phyloP scores from a whole-genome alignment of 2,797 vertebrate species.

The Tokudaia muenninki region DNA sequence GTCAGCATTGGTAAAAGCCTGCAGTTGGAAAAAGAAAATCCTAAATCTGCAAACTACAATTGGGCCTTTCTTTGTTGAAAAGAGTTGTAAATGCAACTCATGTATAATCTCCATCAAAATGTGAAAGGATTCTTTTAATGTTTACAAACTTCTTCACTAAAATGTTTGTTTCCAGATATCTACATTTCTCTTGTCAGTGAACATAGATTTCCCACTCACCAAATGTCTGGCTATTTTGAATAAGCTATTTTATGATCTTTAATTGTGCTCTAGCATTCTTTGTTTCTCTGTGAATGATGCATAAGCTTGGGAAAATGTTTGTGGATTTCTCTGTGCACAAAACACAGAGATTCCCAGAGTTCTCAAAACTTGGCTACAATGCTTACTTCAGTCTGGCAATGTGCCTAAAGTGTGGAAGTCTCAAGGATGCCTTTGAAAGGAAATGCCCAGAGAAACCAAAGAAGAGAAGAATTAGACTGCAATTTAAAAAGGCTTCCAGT shows the following conservation, averaged over 20 bases:
- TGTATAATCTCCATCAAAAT: background rate
- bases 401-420: background rate
- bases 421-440: slow-evolving; percentile 67
- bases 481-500: slow-evolving; percentile 55
- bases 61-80: slow-evolving; percentile 23
- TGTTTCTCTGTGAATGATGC: slow-evolving; percentile 66
- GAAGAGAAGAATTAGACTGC: slow-evolving; percentile 28
- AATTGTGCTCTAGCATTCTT: slow-evolving; percentile 49
- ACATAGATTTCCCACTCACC: slow-evolving; percentile 37
- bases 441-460: slow-evolving; percentile 57
- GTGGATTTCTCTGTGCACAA: slow-evolving; percentile 65
- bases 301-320: slow-evolving; percentile 71
- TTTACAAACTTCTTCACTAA: slow-evolving; percentile 39
- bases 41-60: background rate
- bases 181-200: slow-evolving; percentile 25
- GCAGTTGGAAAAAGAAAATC: background rate
- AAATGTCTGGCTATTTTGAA: slow-evolving; percentile 63
- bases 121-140: background rate
- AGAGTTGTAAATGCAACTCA: background rate
- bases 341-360: slow-evolving; percentile 64
- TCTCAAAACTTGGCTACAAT: slow-evolving; percentile 57
- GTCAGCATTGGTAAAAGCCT: background rate
- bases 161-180: slow-evolving; percentile 53
- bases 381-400: slow-evolving; percentile 27
- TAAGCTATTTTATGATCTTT: slow-evolving; percentile 38